A percentile compares a stretch with the other conserved stretches of the same genome.
Conservation (phyloP, 2,888 invertebrate genomes). For the Myopa tessellatipennis region DNA sequence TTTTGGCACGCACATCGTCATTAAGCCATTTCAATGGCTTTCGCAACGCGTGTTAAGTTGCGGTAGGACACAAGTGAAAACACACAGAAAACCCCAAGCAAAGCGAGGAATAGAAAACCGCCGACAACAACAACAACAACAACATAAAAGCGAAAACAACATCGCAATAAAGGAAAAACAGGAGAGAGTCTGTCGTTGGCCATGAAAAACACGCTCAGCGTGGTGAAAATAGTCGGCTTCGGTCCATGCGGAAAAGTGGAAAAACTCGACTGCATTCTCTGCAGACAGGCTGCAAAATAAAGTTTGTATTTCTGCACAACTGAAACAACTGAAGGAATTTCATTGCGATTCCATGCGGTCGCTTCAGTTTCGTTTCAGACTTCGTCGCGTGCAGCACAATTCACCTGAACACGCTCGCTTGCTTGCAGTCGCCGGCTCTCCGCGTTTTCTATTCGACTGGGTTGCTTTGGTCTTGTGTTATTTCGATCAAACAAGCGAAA, state of each 20-base stretch:
- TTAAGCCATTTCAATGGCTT: slow-evolving; percentile 37
- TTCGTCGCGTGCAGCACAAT: slow-evolving; percentile 14
- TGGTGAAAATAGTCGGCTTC: slow-evolving; percentile 25
- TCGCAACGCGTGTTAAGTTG: slow-evolving; percentile 48
- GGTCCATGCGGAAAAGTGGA: slow-evolving; percentile 28
- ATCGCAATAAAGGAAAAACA: background rate
- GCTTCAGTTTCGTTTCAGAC: slow-evolving; percentile 31
- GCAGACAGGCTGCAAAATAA: slow-evolving; percentile 17
- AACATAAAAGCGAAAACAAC: background rate
- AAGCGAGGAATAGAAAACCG: slow-evolving; percentile 1
- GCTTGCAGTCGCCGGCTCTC: background rate
- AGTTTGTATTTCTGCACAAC: background rate
- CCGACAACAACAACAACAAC: background rate
- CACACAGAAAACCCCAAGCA: slow-evolving; percentile 25
- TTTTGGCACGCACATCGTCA: slow-evolving; percentile 26
- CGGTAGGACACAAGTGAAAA: slow-evolving; percentile 52
- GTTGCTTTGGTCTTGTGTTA: background rate
- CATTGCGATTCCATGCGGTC: slow-evolving; percentile 16
- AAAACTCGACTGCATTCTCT: slow-evolving; percentile 24
- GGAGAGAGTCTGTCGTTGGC: slow-evolving; percentile 16
- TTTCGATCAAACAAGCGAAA: slow-evolving; percentile 27
- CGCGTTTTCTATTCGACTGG: background rate
- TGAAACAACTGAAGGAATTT: slow-evolving; percentile 25
- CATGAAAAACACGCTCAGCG: slow-evolving; percentile 24
- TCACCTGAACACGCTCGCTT: background rate